phyloP scores from a whole-genome alignment of 2,888 invertebrate genomes.

The Heliconius charithonia region DNA sequence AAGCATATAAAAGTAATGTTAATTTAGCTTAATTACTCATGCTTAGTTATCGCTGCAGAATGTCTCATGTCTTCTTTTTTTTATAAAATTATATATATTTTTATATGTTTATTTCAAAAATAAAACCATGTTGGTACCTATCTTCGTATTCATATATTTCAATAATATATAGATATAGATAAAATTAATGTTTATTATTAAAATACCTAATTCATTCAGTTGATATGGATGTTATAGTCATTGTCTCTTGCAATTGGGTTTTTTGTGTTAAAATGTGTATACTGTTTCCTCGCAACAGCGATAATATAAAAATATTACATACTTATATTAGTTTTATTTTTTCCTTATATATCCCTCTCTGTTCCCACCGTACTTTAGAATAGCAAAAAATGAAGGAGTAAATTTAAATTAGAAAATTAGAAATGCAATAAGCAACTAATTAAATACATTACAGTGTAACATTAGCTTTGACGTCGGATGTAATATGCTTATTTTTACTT shows the following conservation, averaged over 20 bases:
- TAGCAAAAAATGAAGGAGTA: neutral
- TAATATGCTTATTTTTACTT: neutral
- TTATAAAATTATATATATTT: neutral
- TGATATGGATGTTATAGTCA: neutral
- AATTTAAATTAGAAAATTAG: neutral
- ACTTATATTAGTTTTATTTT: neutral
- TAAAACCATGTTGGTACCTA: neutral
- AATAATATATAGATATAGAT: neutral
- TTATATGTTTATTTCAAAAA: neutral
- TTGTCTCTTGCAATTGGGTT: neutral
- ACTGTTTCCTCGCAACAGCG: neutral
- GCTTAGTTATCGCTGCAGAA: neutral
- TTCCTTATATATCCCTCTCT: constrained; percentile 1
- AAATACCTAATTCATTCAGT: neutral
- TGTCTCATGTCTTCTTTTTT: constrained; percentile 1
- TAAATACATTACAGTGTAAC: neutral
- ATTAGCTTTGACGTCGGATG: neutral
- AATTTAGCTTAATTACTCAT: constrained; percentile 30
- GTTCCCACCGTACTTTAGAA: neutral
- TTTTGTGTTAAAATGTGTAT: neutral
- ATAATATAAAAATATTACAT: neutral
- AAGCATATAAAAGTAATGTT: constrained; percentile 26
- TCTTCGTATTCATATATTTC: neutral
- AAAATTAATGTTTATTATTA: neutral
- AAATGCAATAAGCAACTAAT: neutral